phyloP scores from a whole-genome alignment of 2,113 vertebrate species.

The Himantopus leucocephalus region DNA sequence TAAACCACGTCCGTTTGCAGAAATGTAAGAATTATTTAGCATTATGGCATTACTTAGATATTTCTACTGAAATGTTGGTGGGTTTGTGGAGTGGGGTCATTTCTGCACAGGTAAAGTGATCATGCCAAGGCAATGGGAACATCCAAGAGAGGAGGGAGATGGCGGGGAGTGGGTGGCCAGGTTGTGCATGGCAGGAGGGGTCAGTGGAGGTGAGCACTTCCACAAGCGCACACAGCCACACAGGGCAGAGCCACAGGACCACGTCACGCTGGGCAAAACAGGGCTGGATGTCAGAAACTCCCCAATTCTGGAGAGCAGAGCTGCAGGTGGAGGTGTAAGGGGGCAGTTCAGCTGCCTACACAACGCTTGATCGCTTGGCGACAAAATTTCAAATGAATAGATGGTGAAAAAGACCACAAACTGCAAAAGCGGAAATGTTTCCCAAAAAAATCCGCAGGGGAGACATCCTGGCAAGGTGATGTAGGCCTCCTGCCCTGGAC shows the following conservation, averaged over 20 bases:
- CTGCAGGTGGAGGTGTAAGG: accelerated
- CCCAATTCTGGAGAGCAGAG: background rate
- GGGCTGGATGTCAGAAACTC: background rate
- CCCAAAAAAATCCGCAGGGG: background rate
- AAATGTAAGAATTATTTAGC: background rate
- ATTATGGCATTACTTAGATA: background rate
- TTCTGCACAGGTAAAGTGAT: background rate
- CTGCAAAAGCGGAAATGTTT: background rate
- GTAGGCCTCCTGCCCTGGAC: background rate
- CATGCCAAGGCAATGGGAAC: background rate
- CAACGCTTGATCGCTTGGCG: background rate
- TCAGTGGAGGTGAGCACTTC: background rate
- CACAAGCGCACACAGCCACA: accelerated
- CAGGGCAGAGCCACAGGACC: background rate
- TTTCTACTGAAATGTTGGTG: background rate
- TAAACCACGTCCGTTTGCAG: background rate
- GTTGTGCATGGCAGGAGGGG: background rate
- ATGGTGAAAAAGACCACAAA: background rate
- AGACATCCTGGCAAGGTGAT: background rate
- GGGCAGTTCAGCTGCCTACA: background rate
- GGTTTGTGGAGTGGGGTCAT: background rate
- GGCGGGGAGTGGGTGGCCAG: background rate
- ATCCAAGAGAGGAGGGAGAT: background rate
- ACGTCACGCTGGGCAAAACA: accelerated
- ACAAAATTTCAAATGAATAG: background rate